Conservation (phyloP, 2,888 invertebrate species). For the Eilema caniola region DNA sequence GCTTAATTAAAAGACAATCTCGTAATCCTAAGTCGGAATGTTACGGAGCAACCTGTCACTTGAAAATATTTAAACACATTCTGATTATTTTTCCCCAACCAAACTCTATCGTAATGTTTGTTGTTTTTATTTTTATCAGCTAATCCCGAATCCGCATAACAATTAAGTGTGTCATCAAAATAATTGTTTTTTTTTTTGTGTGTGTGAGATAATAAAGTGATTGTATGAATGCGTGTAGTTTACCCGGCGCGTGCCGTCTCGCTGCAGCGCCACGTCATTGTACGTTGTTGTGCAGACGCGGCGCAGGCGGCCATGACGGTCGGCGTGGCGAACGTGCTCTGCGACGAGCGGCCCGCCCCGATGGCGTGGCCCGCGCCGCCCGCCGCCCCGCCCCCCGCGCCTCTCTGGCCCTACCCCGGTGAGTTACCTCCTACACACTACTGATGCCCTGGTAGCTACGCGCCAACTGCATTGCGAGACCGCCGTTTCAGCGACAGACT, state of each 20-base stretch:
- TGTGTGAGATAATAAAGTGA: constrained; percentile 2
- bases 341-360: constrained; percentile 88
- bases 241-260: constrained; percentile 56
- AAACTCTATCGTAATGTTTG: not conserved
- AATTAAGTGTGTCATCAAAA: not conserved
- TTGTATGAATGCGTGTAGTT: constrained; percentile 17
- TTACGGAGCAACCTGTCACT: not conserved
- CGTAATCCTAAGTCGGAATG: not conserved
- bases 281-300: constrained; percentile 85
- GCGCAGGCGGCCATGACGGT: constrained; percentile 89
- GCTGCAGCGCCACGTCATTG: constrained; percentile 72
- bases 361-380: constrained; percentile 86
- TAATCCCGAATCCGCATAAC: not conserved
- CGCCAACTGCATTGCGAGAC: constrained; percentile 86
- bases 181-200: not conserved
- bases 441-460: constrained; percentile 85
- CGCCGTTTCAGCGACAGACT: constrained; percentile 66
- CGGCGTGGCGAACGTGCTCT: constrained; percentile 89
- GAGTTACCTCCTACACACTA: constrained; percentile 79
- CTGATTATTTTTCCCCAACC: not conserved
- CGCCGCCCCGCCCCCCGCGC: constrained; percentile 88
- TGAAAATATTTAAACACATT: not conserved
- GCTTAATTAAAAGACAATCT: not conserved
- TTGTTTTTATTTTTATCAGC: not conserved
- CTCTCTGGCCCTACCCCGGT: constrained; percentile 94